Percentiles rank a stretch among this genome's conserved stretches.
These are phyloP conservation scores for Plodia interpunctella DNA, from an alignment of 1,140 invertebrate genomes.

Conservation along the genomic window DNA sequence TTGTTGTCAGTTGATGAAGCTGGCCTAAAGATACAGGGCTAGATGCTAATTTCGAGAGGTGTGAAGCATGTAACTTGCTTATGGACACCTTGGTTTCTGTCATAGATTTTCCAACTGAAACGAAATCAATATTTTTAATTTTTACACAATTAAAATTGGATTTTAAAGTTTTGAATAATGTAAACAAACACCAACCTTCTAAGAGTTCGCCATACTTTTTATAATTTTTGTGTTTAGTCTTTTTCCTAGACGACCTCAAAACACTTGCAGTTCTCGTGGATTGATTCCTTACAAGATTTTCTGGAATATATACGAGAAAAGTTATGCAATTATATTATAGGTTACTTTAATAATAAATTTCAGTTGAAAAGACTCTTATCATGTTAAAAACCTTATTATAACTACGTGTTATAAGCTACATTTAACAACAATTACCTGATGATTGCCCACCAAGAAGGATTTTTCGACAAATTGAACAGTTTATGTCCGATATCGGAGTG, in stretches of 20 bases:
- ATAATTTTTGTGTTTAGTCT: conserved; percentile 54
- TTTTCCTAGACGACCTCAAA: conserved; percentile 54
- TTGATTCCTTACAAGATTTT: conserved; percentile 54
- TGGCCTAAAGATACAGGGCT: conserved; percentile 78
- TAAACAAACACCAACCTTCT: conserved; percentile 46
- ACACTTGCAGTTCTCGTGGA: conserved; percentile 63
- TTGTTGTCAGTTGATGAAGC: conserved; percentile 76
- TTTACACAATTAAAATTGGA: no score
- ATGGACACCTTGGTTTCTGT: conserved; percentile 81
- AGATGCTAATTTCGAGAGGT: conserved; percentile 80
- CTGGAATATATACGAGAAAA: conserved; percentile 47
- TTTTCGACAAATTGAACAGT: conserved; percentile 67
- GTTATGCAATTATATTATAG: conserved; percentile 63
- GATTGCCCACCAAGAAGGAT: conserved; percentile 35
- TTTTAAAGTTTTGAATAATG: background rate
- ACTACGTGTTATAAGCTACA: background rate
- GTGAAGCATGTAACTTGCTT: conserved; percentile 79
- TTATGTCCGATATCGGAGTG: conserved; percentile 41
- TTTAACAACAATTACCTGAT: background rate
- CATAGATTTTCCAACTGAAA: conserved; percentile 79
- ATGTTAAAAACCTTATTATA: no score
- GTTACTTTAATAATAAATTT: conserved; percentile 37
- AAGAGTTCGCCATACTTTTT: conserved; percentile 72
- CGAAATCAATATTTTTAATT: conserved; percentile 16
- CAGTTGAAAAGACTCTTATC: no score